These are phyloP conservation scores for Gopherus evgoodei DNA, from an alignment of 2,113 vertebrate species.

Conservation along the genomic window DNA sequence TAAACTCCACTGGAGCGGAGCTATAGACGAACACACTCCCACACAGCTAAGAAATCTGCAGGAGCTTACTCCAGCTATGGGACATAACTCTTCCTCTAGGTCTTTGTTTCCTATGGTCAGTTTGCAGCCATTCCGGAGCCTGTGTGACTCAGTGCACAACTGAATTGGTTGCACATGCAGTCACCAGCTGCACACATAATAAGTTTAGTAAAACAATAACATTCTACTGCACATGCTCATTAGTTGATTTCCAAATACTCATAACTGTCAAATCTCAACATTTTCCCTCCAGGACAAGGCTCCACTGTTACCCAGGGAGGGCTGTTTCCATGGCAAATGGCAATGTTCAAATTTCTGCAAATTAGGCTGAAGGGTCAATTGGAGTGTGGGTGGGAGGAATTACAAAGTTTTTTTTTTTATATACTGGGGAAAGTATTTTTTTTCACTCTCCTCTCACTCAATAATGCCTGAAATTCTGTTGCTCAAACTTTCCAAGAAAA, in stretches of 20 bases:
- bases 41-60: neutral
- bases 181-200: neutral
- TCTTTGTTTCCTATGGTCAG: neutral
- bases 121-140: neutral
- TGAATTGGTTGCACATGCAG: neutral
- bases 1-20: accelerated
- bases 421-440: neutral
- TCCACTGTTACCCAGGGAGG: neutral
- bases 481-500: slow-evolving; percentile 16
- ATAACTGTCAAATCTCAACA: neutral
- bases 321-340: neutral
- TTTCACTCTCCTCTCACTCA: neutral
- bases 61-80: accelerated
- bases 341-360: neutral
- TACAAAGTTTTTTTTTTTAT: neutral
- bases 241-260: slow-evolving; percentile 36
- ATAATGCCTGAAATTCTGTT: slow-evolving; percentile 14
- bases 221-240: neutral
- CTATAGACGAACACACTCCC: neutral
- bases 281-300: neutral
- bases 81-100: neutral
- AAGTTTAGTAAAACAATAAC: neutral
- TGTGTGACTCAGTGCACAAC: accelerated
- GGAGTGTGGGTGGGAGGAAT: neutral
- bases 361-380: slow-evolving; percentile 27